phyloP scores from a whole-genome alignment of 2,797 vertebrate species.

The Enoplosus armatus region DNA sequence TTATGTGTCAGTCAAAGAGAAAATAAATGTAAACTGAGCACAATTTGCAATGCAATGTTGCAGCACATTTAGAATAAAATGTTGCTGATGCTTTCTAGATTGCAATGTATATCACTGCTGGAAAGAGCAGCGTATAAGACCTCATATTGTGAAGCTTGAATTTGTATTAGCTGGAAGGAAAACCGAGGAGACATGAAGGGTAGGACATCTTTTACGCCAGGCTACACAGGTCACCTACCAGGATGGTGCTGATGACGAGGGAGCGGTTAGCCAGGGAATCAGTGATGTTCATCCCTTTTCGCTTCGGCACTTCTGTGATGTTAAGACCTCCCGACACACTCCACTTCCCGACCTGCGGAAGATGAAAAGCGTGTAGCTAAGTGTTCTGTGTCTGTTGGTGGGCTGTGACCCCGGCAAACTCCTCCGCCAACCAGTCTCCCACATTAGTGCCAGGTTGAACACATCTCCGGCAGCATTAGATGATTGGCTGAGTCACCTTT shows the following conservation, averaged over 20 bases:
- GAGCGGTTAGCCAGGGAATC: conserved; percentile 98
- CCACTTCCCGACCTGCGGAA: conserved; percentile 95
- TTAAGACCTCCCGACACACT: conserved; percentile 94
- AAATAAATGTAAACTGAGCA: neutral
- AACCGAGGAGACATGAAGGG: conserved; percentile 8
- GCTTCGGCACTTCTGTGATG: conserved; percentile 94
- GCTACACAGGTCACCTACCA: conserved; percentile 86
- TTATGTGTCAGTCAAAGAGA: conserved; percentile 1
- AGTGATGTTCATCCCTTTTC: conserved; percentile 95
- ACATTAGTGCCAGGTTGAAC: conserved; percentile 72
- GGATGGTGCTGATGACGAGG: conserved; percentile 95
- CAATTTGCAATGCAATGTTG: neutral
- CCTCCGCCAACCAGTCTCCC: conserved; percentile 56
- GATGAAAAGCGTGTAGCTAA: conserved; percentile 65
- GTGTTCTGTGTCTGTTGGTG: conserved; percentile 58
- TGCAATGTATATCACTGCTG: neutral
- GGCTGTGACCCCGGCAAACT: conserved; percentile 65
- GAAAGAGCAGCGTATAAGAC: neutral
- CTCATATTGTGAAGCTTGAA: neutral
- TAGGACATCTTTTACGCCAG: conserved; percentile 6
- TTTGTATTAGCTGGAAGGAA: conserved; percentile 8
- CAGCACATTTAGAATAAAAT: neutral
- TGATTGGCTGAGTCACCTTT: conserved; percentile 80
- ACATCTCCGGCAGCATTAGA: conserved; percentile 75
- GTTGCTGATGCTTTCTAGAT: neutral